Percentiles rank a stretch among this genome's conserved stretches.
These are phyloP conservation scores for Anas bahamensis DNA, from an alignment of 2,797 vertebrate genomes.

Conservation along the genomic window DNA sequence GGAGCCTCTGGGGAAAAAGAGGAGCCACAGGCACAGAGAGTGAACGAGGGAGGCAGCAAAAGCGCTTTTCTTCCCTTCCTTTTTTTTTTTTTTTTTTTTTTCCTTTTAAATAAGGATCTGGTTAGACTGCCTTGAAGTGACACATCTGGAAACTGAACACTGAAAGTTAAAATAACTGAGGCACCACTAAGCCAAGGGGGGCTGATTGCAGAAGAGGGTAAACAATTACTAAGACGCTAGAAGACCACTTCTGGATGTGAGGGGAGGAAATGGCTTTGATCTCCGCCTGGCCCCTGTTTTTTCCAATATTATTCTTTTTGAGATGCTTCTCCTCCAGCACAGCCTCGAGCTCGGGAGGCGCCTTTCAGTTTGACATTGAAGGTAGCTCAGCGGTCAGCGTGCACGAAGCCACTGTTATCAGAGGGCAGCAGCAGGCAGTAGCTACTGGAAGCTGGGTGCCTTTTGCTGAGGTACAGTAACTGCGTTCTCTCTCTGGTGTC, in stretches of 20 bases:
- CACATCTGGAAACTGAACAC: constrained; percentile 82
- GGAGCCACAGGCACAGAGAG: constrained; percentile 66
- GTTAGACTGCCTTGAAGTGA: constrained; percentile 63
- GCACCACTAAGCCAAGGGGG: constrained; percentile 69
- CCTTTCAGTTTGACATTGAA: constrained; percentile 79
- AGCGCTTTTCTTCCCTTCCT: constrained; percentile 21
- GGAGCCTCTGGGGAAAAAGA: constrained; percentile 79
- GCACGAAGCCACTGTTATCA: constrained; percentile 72
- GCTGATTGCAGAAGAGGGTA: constrained; percentile 69
- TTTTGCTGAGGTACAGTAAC: constrained; percentile 77
- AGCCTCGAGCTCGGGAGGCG: constrained; percentile 59
- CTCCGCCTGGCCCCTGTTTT: constrained; percentile 64
- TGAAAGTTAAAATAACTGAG: constrained; percentile 73
- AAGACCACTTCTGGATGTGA: constrained; percentile 70
- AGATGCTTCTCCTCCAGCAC: constrained; percentile 66
- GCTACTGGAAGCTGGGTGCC: constrained; percentile 71
- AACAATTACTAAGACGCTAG: constrained; percentile 61
- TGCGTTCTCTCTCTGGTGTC: constrained; percentile 64
- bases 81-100: background rate
- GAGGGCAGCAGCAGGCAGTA: constrained; percentile 71
- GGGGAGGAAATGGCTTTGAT: constrained; percentile 77
- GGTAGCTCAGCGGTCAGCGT: constrained; percentile 78
- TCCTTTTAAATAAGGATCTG: constrained; percentile 29
- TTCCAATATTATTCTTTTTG: constrained; percentile 73
- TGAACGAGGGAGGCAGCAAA: constrained; percentile 57